phyloP scores from a whole-genome alignment of 2,888 invertebrate species.

The Coenonympha glycerion region DNA sequence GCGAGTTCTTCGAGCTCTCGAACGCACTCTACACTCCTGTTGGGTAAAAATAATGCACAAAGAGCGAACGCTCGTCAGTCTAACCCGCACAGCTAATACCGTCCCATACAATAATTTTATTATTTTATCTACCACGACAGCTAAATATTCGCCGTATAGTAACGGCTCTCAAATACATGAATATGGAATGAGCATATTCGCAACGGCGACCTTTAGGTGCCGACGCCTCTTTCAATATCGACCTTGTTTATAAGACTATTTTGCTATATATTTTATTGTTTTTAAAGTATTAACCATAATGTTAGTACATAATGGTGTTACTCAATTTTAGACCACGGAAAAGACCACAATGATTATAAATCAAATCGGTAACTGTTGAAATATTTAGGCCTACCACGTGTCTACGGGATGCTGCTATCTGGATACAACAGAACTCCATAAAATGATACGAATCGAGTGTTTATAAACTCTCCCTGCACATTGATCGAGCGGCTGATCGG shows the following conservation, averaged over 20 bases:
- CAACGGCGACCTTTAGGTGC: background rate
- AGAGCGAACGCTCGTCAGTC: constrained; percentile 27
- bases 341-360: constrained; percentile 1
- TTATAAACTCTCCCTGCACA: constrained; percentile 2
- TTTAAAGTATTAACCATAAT: constrained; percentile 39
- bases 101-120: constrained; percentile 8
- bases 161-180: constrained; percentile 1
- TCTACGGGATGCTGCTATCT: constrained; percentile 13
- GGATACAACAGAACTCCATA: constrained; percentile 3
- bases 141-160: constrained; percentile 7
- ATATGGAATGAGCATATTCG: background rate
- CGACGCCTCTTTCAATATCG: background rate
- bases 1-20: too few species aligned
- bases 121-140: constrained; percentile 16
- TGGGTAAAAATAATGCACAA: constrained; percentile 18
- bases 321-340: constrained; percentile 7
- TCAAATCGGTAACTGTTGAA: constrained; percentile 11
- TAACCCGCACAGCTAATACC: constrained; percentile 13
- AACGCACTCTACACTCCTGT: too few species aligned
- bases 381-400: constrained; percentile 27
- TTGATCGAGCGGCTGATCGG: constrained; percentile 17
- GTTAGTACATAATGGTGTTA: constrained; percentile 26
- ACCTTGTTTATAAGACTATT: constrained; percentile 5
- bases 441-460: constrained; percentile 5
- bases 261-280: constrained; percentile 19